These are phyloP conservation scores for Acipenser ruthenus DNA, from an alignment of 2,797 vertebrate species.

Conservation along the genomic window DNA sequence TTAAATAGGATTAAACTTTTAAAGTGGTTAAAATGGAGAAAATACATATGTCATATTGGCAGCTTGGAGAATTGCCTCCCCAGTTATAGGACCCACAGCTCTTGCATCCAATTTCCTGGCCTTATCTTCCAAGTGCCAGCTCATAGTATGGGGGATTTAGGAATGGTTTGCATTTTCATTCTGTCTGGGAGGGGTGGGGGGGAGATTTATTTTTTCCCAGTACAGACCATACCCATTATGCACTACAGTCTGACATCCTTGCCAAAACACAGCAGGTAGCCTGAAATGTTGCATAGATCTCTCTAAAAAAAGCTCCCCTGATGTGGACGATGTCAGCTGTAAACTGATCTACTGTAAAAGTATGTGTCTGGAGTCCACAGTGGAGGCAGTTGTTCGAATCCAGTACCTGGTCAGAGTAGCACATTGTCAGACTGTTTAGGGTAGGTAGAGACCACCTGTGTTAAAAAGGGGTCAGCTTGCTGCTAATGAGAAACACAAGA, in stretches of 20 bases:
- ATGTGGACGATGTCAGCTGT: slow-evolving; percentile 65
- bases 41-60: slow-evolving; percentile 45
- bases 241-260: slow-evolving; percentile 55
- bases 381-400: too few relatives aligned
- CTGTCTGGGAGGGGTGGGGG: slow-evolving; percentile 12
- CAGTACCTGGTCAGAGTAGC: too few relatives aligned
- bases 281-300: slow-evolving; percentile 59
- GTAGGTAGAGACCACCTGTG: neutral
- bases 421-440: neutral
- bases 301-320: slow-evolving; percentile 56
- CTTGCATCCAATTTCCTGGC: slow-evolving; percentile 58
- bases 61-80: slow-evolving; percentile 44
- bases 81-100: slow-evolving; percentile 41
- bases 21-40: slow-evolving; percentile 48
- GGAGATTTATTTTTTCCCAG: slow-evolving; percentile 24
- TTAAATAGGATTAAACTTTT: slow-evolving; percentile 49
- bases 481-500: neutral
- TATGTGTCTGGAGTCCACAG: slow-evolving; percentile 24
- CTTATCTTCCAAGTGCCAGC: slow-evolving; percentile 57
- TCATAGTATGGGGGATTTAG: slow-evolving; percentile 54
- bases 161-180: slow-evolving; percentile 36
- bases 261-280: slow-evolving; percentile 65
- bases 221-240: slow-evolving; percentile 51
- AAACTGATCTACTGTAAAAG: slow-evolving; percentile 62
- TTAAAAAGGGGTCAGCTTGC: neutral